Conservation (phyloP, 2,888 invertebrate species). For the Cephus nigrinus region DNA sequence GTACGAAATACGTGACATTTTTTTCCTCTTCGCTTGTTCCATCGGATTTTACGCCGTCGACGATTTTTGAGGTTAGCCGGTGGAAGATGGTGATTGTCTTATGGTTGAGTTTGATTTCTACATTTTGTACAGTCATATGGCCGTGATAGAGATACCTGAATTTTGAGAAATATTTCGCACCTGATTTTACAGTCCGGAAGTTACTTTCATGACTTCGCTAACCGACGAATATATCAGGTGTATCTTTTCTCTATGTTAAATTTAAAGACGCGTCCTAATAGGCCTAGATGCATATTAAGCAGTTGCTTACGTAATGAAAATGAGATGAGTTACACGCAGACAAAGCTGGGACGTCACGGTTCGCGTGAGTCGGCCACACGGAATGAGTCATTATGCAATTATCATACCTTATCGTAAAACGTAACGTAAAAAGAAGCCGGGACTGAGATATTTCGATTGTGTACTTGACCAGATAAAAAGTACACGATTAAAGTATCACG, state of each 20-base stretch:
- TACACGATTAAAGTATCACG: background rate
- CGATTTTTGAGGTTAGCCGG: background rate
- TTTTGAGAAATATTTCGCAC: background rate
- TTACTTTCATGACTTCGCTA: background rate
- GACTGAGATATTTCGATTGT: background rate
- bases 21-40: background rate
- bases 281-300: conserved; percentile 39
- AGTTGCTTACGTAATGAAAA: conserved; percentile 50
- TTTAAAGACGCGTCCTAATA: conserved; percentile 19
- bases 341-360: conserved; percentile 56
- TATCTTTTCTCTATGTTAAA: background rate
- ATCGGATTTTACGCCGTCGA: background rate
- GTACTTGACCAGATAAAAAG: background rate
- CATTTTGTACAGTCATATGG: background rate
- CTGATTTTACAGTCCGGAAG: background rate
- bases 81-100: background rate
- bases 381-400: conserved; percentile 51
- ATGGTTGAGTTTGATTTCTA: background rate
- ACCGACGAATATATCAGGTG: background rate
- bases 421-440: background rate
- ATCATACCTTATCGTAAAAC: conserved; percentile 8
- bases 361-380: conserved; percentile 38
- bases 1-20: background rate
- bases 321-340: conserved; percentile 47
- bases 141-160: background rate